These are phyloP conservation scores for Ophion ventricosus DNA, from an alignment of 2,888 invertebrate species.

Conservation along the genomic window DNA sequence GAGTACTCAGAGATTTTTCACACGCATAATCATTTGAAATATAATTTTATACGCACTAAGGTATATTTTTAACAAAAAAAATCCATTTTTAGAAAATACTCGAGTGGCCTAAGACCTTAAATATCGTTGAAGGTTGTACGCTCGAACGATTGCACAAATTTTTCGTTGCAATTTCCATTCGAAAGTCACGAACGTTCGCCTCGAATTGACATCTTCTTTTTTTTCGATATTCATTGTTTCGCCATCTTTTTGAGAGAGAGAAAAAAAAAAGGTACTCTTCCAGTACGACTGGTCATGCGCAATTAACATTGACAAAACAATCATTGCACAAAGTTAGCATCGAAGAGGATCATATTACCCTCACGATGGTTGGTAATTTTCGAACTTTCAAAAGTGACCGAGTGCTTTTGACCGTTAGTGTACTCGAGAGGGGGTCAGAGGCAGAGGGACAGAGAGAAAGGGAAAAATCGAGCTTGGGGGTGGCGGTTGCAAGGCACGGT, in stretches of 20 bases:
- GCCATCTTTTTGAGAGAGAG: neutral
- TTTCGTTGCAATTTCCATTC: no score
- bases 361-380: neutral
- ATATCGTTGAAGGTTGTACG: no score
- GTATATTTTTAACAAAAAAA: no score
- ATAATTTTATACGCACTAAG: no score
- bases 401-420: conserved; percentile 21
- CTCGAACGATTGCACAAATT: no score
- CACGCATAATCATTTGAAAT: no score
- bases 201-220: no score
- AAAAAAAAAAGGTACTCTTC: neutral
- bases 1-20: no score
- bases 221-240: neutral
- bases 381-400: neutral
- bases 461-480: conserved; percentile 67
- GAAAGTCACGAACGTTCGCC: no score
- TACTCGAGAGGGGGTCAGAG: neutral
- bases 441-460: neutral
- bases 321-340: neutral
- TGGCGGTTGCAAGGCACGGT: conserved; percentile 67
- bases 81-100: no score
- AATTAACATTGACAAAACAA: neutral
- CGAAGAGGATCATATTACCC: neutral
- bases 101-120: no score
- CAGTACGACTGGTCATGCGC: neutral